Conservation (phyloP, 2,888 invertebrate genomes). For the Gortyna flavago region DNA sequence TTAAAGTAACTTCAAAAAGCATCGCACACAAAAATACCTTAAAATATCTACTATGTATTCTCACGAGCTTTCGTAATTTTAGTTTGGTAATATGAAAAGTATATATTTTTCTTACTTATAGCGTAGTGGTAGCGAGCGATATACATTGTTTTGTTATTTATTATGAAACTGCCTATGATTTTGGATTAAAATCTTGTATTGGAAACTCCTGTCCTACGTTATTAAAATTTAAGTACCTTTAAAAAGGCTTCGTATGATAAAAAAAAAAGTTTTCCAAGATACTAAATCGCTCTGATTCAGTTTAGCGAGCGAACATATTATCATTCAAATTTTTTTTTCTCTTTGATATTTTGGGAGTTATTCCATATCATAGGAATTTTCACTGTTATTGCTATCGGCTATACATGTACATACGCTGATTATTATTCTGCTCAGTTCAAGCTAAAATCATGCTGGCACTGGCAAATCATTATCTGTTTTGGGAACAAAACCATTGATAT, state of each 20-base stretch:
- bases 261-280: neutral
- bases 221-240: neutral
- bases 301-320: neutral
- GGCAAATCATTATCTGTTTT: conserved; percentile 82
- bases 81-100: conserved; percentile 75
- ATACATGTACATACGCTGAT: conserved; percentile 65
- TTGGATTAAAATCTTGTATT: conserved; percentile 40
- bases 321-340: neutral
- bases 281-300: neutral
- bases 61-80: conserved; percentile 89
- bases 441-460: conserved; percentile 74
- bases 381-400: conserved; percentile 72
- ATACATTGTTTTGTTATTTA: conserved; percentile 73
- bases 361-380: conserved; percentile 71
- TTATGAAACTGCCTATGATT: conserved; percentile 56
- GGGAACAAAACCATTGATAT: conserved; percentile 82
- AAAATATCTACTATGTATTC: conserved; percentile 71
- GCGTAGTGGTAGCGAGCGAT: conserved; percentile 78
- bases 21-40: conserved; percentile 53
- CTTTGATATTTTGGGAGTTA: conserved; percentile 47
- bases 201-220: neutral
- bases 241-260: neutral
- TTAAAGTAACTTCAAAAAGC: conserved; percentile 22
- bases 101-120: conserved; percentile 89
- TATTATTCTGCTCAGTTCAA: conserved; percentile 57